phyloP scores from a whole-genome alignment of 2,113 vertebrate genomes.

The Scomber japonicus region DNA sequence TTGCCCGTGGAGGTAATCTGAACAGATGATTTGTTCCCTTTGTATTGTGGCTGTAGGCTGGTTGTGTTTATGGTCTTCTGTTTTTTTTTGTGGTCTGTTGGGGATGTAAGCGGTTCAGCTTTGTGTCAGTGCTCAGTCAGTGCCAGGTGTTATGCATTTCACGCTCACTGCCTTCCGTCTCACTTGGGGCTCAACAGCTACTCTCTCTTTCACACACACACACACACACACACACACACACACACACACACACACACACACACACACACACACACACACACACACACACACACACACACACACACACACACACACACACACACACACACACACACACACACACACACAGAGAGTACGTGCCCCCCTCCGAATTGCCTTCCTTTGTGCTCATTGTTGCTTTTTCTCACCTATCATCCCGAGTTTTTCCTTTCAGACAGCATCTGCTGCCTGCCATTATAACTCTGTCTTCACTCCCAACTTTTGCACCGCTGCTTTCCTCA shows the following conservation, averaged over 20 bases:
- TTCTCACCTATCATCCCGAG: constrained; percentile 27
- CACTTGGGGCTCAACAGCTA: constrained; percentile 41
- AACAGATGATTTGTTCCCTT: constrained; percentile 27
- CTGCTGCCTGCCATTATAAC: constrained; percentile 45
- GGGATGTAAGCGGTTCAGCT: constrained; percentile 34
- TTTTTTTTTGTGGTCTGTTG: constrained; percentile 15
- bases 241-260: constrained; percentile 29
- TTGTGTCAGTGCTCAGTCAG: constrained; percentile 43
- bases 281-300: background rate
- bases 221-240: constrained; percentile 24
- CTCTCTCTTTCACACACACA: constrained; percentile 9
- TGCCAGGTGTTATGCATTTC: constrained; percentile 73
- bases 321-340: constrained; percentile 13
- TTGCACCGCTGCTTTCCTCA: background rate
- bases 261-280: constrained; percentile 25
- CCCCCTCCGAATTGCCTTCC: constrained; percentile 6
- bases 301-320: constrained; percentile 30
- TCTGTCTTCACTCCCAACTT: constrained; percentile 46
- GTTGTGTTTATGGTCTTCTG: constrained; percentile 9
- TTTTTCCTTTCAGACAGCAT: constrained; percentile 40
- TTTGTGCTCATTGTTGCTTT: constrained; percentile 31
- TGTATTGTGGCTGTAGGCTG: constrained; percentile 26
- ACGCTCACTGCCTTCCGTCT: constrained; percentile 55
- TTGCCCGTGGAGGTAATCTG: constrained; percentile 25
- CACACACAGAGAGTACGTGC: constrained; percentile 12